A percentile compares a stretch with the other conserved stretches of the same genome.
phyloP scores from a whole-genome alignment of 2,888 invertebrate species.

The Eupithecia subumbrata region DNA sequence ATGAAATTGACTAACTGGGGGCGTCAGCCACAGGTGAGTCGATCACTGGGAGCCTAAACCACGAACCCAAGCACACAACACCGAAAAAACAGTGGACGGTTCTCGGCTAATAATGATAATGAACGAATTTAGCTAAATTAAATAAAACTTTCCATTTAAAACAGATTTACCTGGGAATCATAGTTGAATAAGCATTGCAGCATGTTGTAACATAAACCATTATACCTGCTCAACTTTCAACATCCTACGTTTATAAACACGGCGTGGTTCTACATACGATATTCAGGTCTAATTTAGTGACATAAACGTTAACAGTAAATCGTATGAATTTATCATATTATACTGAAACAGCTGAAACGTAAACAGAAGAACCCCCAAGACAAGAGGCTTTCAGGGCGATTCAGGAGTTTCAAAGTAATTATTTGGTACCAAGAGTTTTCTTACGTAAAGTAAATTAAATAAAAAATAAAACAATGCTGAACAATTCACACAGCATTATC shows the following conservation, averaged over 20 bases:
- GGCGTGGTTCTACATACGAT: slow-evolving; percentile 7
- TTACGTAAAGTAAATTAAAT: neutral
- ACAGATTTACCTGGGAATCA: slow-evolving; percentile 8
- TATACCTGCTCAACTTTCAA: slow-evolving; percentile 16
- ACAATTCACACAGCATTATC: no score
- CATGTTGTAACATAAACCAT: slow-evolving; percentile 16
- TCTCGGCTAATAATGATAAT: neutral
- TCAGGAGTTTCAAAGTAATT: neutral
- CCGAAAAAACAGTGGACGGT: neutral
- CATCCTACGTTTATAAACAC: slow-evolving; percentile 22
- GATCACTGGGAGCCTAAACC: no score
- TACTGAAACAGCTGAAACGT: slow-evolving; percentile 17
- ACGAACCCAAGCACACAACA: no score
- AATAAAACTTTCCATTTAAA: neutral
- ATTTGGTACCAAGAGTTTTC: neutral
- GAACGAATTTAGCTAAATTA: neutral
- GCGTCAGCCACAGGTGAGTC: no score
- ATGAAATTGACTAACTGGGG: no score
- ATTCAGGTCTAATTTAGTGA: slow-evolving; percentile 20
- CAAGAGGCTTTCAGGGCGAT: neutral
- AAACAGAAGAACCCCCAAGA: slow-evolving; percentile 17
- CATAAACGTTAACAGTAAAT: slow-evolving; percentile 23
- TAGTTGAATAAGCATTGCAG: slow-evolving; percentile 17
- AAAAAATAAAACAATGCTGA: no score
- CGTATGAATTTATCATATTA: slow-evolving; percentile 9